Evolutionary conservation across 1,140 invertebrate species (phyloP).

Genomic region (Anastrepha ludens): DNA sequence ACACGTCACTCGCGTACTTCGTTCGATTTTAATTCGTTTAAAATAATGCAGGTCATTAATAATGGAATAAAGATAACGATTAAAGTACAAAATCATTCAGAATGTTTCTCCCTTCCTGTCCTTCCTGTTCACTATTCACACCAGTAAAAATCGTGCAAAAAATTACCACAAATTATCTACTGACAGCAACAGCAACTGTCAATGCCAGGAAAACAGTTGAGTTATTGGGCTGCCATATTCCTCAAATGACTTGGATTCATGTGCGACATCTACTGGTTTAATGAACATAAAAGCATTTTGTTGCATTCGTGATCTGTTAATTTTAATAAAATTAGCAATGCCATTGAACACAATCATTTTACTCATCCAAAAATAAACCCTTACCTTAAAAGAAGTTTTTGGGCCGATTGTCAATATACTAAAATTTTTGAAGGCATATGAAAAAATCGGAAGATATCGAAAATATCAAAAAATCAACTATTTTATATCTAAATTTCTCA

Average conservation of each 20-base stretch:
- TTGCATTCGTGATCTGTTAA: no score
- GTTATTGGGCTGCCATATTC: not conserved
- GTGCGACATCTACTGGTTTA: not conserved
- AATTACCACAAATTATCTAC: not conserved
- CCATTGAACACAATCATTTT: no score
- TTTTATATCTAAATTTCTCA: no score
- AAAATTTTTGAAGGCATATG: no score
- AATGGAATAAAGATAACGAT: not conserved
- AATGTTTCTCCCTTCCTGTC: slow-evolving; percentile 31
- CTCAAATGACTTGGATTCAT: not conserved
- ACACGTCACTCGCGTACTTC: not conserved
- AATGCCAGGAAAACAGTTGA: not conserved
- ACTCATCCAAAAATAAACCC: no score
- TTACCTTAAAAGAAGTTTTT: no score
- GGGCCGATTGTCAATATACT: no score
- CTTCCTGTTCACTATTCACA: not conserved
- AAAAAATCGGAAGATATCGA: no score
- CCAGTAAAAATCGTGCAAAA: slow-evolving; percentile 3
- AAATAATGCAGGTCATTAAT: not conserved
- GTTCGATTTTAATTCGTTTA: not conserved
- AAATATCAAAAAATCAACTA: no score
- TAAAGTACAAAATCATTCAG: not conserved
- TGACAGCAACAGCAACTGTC: slow-evolving; percentile 13
- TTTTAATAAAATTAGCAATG: no score
- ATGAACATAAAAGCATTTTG: no score